These are phyloP conservation scores for Taeniopygia guttata DNA, from an alignment of 2,797 vertebrate species.

Conservation along the genomic window DNA sequence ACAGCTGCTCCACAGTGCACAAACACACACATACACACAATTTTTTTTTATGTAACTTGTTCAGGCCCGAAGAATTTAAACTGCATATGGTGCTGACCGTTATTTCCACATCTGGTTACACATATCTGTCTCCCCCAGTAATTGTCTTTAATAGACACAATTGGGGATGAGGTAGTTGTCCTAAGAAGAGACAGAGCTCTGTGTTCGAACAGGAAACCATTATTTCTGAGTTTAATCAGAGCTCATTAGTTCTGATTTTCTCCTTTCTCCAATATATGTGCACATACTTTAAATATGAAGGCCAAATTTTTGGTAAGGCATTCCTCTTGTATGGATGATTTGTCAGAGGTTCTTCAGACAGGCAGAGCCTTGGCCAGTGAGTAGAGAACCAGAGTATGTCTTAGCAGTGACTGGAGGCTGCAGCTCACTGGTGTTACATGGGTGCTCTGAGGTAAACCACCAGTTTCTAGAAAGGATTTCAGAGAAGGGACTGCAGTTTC, in stretches of 20 bases:
- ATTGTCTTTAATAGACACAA: constrained; percentile 59
- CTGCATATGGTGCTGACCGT: not conserved
- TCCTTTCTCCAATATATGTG: not conserved
- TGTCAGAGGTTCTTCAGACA: not conserved
- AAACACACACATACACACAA: not conserved
- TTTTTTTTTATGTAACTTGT: constrained; percentile 34
- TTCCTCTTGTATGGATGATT: not conserved
- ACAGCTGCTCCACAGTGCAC: constrained; percentile 56
- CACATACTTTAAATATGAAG: not conserved
- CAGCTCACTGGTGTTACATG: not conserved
- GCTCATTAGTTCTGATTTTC: constrained; percentile 39
- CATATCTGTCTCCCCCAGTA: constrained; percentile 42
- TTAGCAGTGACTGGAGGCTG: not conserved
- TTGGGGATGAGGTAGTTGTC: constrained; percentile 49
- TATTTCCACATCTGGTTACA: constrained; percentile 59
- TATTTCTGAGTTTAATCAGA: constrained; percentile 50
- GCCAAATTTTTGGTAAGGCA: not conserved
- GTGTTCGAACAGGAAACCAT: constrained; percentile 51
- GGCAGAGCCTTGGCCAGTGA: not conserved
- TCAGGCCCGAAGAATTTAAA: constrained; percentile 54
- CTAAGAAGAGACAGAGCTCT: constrained; percentile 45
- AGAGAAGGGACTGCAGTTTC: not conserved
- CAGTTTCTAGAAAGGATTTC: not conserved
- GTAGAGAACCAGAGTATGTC: not conserved
- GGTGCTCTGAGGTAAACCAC: not conserved